Evolutionary conservation across 2,797 vertebrate genomes (phyloP), one percentile per base, ranked within the genome.

Genomic region (Iguana delicatissima): DNA sequence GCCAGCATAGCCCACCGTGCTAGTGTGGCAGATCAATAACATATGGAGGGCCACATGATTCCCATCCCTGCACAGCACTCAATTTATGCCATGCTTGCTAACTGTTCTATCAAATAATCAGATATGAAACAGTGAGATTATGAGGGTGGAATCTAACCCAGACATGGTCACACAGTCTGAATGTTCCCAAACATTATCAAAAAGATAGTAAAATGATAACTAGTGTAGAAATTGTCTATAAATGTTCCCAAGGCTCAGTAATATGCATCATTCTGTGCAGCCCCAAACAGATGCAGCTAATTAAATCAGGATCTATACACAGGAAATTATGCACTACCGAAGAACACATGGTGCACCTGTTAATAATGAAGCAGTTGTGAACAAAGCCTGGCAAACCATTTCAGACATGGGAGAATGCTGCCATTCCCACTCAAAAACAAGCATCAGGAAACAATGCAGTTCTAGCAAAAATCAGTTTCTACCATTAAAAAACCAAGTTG

Each of bases 281-380:
- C 59, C 42, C 86, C 79, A 87, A 93, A 80, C 89, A 93, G 94
- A 94, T 91, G 80, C 80, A 94, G 87, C 89, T 93, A 94, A 94
- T 94, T 93, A 94, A 94, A 93, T 87, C 84, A 90, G 90, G 89
- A 93, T 91, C 90, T 91, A 93, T n/a, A 77, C 90, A 91, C 91
- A 94, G 92, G 94, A 94, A 93, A 94, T 91, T 90, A 91, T 87
- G 91, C 76, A 90, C 89, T 89, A 91, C 86, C 91, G 84, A 91
- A 91, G 90, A 84, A 24, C 92, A 94, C 93, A 89, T 22, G 74
- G 91, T 91, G 90, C 90, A 89, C 90, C 74, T 94, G 93, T 91
- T 94, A 94, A 93, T 92, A 93, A 93, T 88, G 91, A 94, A 91
- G 81, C 83, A 86, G 88, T 5, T 89, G 92, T 87, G 92, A 89